phyloP scores from a whole-genome alignment of 2,888 invertebrate genomes.

The Autographa pulchrina region DNA sequence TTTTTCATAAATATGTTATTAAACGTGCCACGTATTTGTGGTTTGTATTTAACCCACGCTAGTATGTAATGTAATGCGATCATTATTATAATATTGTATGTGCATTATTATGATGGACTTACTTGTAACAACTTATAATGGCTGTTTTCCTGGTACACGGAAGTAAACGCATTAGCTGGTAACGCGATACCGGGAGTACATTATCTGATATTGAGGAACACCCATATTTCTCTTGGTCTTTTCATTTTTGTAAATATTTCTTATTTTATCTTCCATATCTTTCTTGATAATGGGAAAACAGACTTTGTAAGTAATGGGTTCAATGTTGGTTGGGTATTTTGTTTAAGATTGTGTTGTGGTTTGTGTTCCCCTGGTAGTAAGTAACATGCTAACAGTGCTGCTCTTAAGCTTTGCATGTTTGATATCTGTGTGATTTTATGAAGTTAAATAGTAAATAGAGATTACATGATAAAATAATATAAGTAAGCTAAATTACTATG shows the following conservation, averaged over 20 bases:
- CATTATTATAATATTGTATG: constrained; percentile 45
- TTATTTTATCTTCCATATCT: constrained; percentile 9
- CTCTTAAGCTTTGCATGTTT: constrained; percentile 55
- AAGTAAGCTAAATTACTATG: neutral
- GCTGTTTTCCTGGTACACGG: constrained; percentile 51
- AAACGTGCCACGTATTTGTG: neutral
- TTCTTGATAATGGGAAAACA: constrained; percentile 33
- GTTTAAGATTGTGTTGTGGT: constrained; percentile 22
- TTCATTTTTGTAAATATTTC: constrained; percentile 18
- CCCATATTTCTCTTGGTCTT: constrained; percentile 16
- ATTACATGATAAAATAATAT: neutral
- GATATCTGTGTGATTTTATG: neutral
- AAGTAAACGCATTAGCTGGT: constrained; percentile 51
- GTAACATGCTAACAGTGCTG: constrained; percentile 27
- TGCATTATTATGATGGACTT: constrained; percentile 46
- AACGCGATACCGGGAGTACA: constrained; percentile 39
- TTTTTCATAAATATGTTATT: neutral
- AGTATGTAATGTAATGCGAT: constrained; percentile 38
- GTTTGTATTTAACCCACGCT: constrained; percentile 41
- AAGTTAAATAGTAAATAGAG: neutral
- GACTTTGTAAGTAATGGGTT: constrained; percentile 23
- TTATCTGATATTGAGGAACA: constrained; percentile 14
- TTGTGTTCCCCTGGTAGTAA: constrained; percentile 40
- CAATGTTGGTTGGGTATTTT: constrained; percentile 33
- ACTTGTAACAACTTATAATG: constrained; percentile 34